Conservation (phyloP, 1,140 invertebrate species). For the Drosophila sp. region DNA sequence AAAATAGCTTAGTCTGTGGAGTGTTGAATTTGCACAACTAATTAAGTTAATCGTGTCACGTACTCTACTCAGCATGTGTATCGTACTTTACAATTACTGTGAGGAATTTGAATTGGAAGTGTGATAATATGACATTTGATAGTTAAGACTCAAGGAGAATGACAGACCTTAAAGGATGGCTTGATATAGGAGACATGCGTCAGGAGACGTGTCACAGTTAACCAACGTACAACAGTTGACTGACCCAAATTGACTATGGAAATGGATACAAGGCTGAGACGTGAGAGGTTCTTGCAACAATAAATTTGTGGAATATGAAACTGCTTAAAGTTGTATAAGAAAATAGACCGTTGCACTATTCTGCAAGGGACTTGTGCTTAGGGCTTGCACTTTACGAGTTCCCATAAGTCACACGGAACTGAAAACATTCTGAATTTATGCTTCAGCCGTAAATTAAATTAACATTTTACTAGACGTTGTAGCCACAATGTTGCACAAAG, state of each 20-base stretch:
- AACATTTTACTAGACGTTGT: conserved; percentile 13
- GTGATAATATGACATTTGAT: conserved; percentile 21
- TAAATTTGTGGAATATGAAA: neutral
- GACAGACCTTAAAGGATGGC: neutral
- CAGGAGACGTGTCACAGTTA: neutral
- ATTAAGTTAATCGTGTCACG: conserved; percentile 63
- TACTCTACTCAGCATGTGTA: conserved; percentile 26
- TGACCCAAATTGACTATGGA: conserved; percentile 2
- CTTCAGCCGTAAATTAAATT: conserved; percentile 38
- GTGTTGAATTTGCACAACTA: conserved; percentile 55
- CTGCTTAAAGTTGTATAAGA: neutral
- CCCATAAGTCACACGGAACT: conserved; percentile 11
- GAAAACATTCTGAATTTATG: conserved; percentile 41
- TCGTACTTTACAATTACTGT: conserved; percentile 21
- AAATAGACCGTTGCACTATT: neutral
- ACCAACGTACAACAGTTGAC: neutral
- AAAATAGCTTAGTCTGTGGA: conserved; percentile 31
- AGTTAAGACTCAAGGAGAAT: neutral
- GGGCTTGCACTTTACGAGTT: neutral
- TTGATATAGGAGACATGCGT: neutral
- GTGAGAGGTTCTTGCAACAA: conserved; percentile 6
- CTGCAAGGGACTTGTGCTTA: neutral
- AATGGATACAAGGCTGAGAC: neutral
- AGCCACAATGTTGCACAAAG: conserved; percentile 34
- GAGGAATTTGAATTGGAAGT: conserved; percentile 17